Evolutionary conservation across 2,797 vertebrate genomes (phyloP).

Genomic region (Lindbergichthys nudifrons): DNA sequence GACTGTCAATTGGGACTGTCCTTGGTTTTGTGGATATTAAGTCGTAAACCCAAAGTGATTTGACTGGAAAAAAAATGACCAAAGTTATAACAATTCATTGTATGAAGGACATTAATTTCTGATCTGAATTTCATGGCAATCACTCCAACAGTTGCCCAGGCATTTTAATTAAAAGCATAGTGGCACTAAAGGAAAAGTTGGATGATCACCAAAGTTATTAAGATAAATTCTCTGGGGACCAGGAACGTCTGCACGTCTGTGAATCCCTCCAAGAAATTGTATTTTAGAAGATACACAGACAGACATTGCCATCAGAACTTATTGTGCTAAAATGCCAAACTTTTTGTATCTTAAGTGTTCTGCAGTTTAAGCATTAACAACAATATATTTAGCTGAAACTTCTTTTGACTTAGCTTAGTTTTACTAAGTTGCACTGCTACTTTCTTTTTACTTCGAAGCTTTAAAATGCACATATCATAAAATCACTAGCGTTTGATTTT

Average conservation of each 20-base stretch:
- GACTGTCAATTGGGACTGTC: not conserved
- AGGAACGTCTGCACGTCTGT: too few relatives aligned
- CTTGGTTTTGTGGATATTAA: not conserved
- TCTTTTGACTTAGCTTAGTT: not conserved
- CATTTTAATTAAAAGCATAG: not conserved
- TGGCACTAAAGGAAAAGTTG: too few relatives aligned
- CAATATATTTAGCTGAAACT: not conserved
- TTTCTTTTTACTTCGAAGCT: not conserved
- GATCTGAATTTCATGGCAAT: not conserved
- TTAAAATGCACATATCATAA: conserved; percentile 4
- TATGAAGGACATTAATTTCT: not conserved
- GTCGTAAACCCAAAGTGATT: not conserved
- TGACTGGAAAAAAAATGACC: not conserved
- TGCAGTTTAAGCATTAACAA: not conserved
- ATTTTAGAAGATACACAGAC: not conserved
- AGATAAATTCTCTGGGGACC: too few relatives aligned
- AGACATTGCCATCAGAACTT: not conserved
- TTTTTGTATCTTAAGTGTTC: not conserved
- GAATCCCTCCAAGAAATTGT: not conserved
- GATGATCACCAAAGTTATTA: too few relatives aligned
- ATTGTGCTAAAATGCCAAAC: not conserved
- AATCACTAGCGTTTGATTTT: conserved; percentile 16
- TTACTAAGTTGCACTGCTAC: not conserved
- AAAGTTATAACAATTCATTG: not conserved
- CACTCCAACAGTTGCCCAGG: not conserved